These are phyloP conservation scores for Schizaphis graminum DNA, from an alignment of 2,888 invertebrate genomes.

Conservation along the genomic window DNA sequence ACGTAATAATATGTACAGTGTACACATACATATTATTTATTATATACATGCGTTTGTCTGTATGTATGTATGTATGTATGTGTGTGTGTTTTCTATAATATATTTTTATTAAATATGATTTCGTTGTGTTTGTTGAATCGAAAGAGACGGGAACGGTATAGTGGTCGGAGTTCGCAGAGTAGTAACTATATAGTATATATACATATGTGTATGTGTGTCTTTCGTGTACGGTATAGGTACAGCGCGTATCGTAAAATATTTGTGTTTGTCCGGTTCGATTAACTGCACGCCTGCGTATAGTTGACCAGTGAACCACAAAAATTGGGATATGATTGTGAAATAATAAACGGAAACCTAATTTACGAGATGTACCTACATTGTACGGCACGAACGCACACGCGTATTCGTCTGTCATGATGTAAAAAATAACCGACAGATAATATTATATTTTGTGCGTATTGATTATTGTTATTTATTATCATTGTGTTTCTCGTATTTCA, in stretches of 20 bases:
- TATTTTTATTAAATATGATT: constrained; percentile 48
- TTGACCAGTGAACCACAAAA: constrained; percentile 28
- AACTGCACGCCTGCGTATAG: neutral
- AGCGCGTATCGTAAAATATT: neutral
- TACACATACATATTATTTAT: neutral
- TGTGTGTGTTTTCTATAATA: neutral
- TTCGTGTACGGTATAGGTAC: neutral
- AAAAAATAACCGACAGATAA: neutral
- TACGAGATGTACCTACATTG: neutral
- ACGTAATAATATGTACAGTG: neutral
- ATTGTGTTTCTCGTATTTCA: constrained; percentile 73
- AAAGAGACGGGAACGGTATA: constrained; percentile 34
- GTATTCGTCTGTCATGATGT: neutral
- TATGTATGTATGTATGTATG: too few relatives aligned
- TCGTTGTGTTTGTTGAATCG: constrained; percentile 64
- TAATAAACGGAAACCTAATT: constrained; percentile 8
- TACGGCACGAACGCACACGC: neutral
- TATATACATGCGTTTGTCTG: too few relatives aligned
- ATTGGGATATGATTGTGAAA: constrained; percentile 37
- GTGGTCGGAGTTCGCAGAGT: neutral
- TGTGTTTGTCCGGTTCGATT: constrained; percentile 61
- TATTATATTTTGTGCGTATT: neutral
- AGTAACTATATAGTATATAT: neutral
- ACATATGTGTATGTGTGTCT: neutral
- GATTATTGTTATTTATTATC: neutral